Percentiles rank a stretch among this genome's conserved stretches.
Conservation (phyloP, 2,888 invertebrate species). For the Drosophila yooni region DNA sequence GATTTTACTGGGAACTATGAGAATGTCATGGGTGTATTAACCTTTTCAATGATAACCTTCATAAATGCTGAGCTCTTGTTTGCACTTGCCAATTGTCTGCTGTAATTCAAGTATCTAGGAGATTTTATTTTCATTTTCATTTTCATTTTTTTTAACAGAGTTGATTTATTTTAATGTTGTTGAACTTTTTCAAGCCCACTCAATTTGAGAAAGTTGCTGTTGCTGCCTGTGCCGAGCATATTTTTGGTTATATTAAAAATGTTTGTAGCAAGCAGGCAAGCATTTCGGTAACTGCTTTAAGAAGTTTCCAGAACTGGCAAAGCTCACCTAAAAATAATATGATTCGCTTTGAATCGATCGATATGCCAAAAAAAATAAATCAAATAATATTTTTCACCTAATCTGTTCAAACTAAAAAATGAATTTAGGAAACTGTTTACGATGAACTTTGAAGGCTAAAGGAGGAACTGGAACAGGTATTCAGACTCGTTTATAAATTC, state of each 20-base stretch:
- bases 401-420: neutral
- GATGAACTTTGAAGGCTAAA: neutral
- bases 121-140: neutral
- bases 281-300: constrained; percentile 20
- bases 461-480: neutral
- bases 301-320: neutral
- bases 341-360: too few species aligned
- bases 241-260: constrained; percentile 21
- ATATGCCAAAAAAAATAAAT: neutral
- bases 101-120: neutral
- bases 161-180: constrained; percentile 1
- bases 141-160: neutral
- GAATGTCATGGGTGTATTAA: neutral
- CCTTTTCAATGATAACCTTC: neutral
- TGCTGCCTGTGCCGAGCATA: constrained; percentile 14
- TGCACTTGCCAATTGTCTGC: neutral
- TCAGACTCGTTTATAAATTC: neutral
- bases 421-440: neutral
- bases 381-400: neutral
- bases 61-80: neutral
- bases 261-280: constrained; percentile 20
- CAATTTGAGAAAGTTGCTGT: constrained; percentile 25
- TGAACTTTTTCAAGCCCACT: constrained; percentile 1
- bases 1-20: neutral
- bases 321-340: neutral